These are phyloP conservation scores for Melipona quadrifasciata DNA, from an alignment of 1,140 invertebrate species.

Conservation along the genomic window DNA sequence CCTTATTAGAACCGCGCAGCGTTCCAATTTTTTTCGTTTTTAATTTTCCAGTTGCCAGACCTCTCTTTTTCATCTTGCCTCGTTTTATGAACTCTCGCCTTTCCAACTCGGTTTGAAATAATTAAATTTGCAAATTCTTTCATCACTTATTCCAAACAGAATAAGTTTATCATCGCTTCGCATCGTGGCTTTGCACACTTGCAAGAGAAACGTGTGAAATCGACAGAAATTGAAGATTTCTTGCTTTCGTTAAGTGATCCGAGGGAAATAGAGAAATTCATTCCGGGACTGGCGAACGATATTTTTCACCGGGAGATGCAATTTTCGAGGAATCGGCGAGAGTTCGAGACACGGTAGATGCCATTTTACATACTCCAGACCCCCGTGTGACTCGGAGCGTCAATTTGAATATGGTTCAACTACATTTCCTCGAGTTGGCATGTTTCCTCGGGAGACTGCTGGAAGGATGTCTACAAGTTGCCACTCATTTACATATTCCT, in stretches of 20 bases:
- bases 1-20: no score
- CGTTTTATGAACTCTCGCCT: no score
- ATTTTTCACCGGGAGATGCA: background rate
- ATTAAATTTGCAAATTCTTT: no score
- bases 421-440: slow-evolving; percentile 35
- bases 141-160: no score
- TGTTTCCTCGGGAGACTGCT: slow-evolving; percentile 23
- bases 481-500: slow-evolving; percentile 27
- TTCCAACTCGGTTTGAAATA: no score
- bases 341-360: background rate
- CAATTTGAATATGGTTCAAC: slow-evolving; percentile 36
- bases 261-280: background rate
- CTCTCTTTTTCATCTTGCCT: no score
- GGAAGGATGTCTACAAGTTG: slow-evolving; percentile 28
- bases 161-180: no score
- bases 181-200: no score
- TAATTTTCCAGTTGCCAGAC: no score
- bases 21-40: no score
- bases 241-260: no score
- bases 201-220: no score
- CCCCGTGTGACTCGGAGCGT: slow-evolving; percentile 3
- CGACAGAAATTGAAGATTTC: background rate
- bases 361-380: slow-evolving; percentile 7
- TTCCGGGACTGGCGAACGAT: background rate
- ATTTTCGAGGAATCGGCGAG: background rate